A percentile compares a stretch with the other conserved stretches of the same genome.
These are phyloP conservation scores for Euphonia xanthogaster DNA, from an alignment of 2,797 vertebrate genomes.

Conservation along the genomic window DNA sequence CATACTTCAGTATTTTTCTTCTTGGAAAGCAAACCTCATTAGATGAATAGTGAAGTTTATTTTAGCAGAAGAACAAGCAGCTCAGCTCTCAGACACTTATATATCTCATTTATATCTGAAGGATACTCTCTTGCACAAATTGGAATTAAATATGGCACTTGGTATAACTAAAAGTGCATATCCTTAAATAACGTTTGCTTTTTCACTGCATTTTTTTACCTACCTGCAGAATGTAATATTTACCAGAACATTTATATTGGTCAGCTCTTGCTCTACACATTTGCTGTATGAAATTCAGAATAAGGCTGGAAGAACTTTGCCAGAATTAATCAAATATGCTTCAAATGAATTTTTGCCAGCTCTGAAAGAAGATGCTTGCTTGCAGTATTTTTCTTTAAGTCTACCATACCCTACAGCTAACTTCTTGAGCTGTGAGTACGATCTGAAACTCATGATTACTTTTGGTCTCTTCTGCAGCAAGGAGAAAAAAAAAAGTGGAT, in stretches of 20 bases:
- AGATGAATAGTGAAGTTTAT: neutral
- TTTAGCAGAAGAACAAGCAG: neutral
- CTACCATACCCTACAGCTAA: no score
- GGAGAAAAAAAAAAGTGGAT: neutral
- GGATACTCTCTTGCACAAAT: neutral
- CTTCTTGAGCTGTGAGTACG: neutral
- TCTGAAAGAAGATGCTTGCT: neutral
- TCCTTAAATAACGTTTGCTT: neutral
- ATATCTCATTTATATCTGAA: neutral
- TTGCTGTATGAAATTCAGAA: neutral
- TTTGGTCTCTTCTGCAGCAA: neutral
- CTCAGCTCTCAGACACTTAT: neutral
- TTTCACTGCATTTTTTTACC: neutral
- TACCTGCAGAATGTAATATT: neutral
- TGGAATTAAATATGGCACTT: neutral
- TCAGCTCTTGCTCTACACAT: neutral
- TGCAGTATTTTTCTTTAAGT: neutral
- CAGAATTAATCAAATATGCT: neutral
- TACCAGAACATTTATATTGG: neutral
- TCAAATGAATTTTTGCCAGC: neutral
- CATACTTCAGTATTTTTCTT: neutral
- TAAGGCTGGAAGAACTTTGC: neutral
- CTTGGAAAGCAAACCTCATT: neutral
- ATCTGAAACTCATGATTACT: neutral
- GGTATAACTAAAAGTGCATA: neutral